Conservation (phyloP, 2,888 invertebrate species). For the Eupithecia exiguata region DNA sequence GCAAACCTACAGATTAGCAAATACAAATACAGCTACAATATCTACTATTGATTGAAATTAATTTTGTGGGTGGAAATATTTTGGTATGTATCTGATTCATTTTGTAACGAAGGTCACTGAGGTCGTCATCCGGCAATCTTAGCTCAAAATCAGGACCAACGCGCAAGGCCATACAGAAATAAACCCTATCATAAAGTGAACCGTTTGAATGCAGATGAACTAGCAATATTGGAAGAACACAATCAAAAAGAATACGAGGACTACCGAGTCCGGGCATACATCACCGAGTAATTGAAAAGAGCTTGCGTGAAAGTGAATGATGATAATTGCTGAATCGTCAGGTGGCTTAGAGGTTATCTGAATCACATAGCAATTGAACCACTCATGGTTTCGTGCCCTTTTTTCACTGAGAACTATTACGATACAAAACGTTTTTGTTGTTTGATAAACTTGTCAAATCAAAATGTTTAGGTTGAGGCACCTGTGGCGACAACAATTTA, state of each 20-base stretch:
- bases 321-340: constrained; percentile 1
- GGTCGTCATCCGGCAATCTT: background rate
- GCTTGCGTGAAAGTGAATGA: background rate
- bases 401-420: background rate
- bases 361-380: background rate
- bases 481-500: background rate
- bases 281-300: constrained; percentile 1
- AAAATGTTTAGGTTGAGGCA: background rate
- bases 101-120: background rate
- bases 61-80: no score
- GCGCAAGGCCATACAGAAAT: background rate
- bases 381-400: background rate
- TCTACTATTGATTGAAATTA: no score
- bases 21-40: no score
- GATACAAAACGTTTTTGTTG: background rate
- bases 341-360: background rate
- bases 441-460: no score
- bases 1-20: no score
- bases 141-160: background rate
- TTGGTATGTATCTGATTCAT: no score
- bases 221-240: background rate
- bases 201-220: background rate
- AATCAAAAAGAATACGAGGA: background rate
- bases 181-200: background rate
- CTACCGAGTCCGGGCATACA: background rate